Evolutionary conservation across 2,113 vertebrate genomes (phyloP).

Genomic region (Vidua chalybeata): DNA sequence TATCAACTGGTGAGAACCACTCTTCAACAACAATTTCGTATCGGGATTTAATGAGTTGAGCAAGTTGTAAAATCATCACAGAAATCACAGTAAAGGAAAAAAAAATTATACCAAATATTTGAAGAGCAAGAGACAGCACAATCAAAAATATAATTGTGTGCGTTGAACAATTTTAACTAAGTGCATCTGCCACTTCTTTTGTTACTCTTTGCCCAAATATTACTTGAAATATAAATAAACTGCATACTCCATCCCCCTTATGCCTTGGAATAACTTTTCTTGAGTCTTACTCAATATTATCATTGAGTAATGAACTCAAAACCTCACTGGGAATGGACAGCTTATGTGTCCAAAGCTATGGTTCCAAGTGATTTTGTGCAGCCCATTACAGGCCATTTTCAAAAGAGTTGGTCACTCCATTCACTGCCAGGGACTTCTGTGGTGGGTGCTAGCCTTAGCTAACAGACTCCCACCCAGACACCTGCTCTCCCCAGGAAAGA

Average conservation of each 20-base stretch:
- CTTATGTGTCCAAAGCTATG: not conserved
- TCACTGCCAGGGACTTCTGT: not conserved
- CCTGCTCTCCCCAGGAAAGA: not conserved
- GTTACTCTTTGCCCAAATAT: not conserved
- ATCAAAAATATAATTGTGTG: not conserved
- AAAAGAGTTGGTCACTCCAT: rapidly evolving
- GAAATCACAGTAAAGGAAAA: not conserved
- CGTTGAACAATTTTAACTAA: not conserved
- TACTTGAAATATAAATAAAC: not conserved
- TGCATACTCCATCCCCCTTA: not conserved
- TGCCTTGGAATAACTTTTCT: not conserved
- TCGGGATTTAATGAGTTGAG: not conserved
- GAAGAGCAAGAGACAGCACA: not conserved
- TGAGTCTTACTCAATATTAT: not conserved
- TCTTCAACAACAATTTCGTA: not conserved
- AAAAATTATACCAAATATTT: not conserved
- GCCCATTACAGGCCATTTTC: not conserved
- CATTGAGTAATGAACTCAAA: not conserved
- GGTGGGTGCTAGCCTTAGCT: not conserved
- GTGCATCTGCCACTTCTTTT: not conserved
- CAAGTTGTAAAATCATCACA: not conserved
- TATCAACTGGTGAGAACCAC: not conserved
- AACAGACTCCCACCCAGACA: not conserved
- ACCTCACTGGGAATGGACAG: not conserved
- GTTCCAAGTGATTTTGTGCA: rapidly evolving